Percentiles rank a stretch among this genome's conserved stretches.
Conservation (phyloP, 2,797 vertebrate species). For the Phataginus tricuspis region DNA sequence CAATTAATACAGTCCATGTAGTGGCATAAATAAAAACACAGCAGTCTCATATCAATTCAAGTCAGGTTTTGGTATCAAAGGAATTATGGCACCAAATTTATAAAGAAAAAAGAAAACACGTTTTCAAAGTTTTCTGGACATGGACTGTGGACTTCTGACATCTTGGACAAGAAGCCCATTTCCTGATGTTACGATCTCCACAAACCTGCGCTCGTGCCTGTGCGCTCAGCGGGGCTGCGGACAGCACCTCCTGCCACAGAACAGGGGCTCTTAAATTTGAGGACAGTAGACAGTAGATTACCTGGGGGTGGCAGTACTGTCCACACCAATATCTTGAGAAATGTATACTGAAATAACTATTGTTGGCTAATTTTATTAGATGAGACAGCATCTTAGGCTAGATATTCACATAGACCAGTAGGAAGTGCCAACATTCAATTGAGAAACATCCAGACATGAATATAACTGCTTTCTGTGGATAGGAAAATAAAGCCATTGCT, state of each 20-base stretch:
- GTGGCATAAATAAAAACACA: not conserved
- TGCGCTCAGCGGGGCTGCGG: rapidly evolving
- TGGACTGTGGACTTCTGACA: not conserved
- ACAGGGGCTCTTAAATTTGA: not conserved
- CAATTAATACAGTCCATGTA: not conserved
- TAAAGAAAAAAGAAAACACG: not conserved
- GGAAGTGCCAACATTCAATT: not conserved
- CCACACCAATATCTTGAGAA: not conserved
- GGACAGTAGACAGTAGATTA: not conserved
- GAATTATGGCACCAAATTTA: not conserved
- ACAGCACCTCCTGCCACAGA: not conserved
- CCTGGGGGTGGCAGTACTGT: not conserved
- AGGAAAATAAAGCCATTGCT: not conserved
- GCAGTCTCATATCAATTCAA: not conserved
- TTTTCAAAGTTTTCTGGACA: not conserved
- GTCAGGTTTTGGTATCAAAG: not conserved
- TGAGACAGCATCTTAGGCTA: not conserved
- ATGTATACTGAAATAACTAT: not conserved
- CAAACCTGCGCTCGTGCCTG: not conserved
- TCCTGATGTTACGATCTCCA: rapidly evolving
- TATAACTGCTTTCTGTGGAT: not conserved
- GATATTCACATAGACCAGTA: not conserved
- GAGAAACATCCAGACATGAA: not conserved
- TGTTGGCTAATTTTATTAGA: not conserved
- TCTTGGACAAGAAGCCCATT: not conserved